A percentile compares a stretch with the other conserved stretches of the same genome.
Conservation (phyloP, 2,113 vertebrate genomes). For the Leptosomus discolor region DNA sequence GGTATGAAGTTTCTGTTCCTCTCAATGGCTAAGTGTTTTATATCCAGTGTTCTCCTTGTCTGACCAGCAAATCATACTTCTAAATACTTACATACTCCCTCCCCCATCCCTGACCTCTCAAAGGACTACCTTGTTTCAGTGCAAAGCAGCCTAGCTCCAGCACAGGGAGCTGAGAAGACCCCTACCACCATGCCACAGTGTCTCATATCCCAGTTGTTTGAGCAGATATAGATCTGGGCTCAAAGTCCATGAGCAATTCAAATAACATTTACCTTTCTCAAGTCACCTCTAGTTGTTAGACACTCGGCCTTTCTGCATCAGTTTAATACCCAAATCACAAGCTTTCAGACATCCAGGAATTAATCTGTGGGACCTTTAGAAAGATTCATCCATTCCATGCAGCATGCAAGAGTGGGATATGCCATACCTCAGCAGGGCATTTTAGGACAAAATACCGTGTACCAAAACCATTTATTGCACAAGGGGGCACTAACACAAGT, state of each 20-base stretch:
- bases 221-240: not conserved
- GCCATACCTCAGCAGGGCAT: not conserved
- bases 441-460: not conserved
- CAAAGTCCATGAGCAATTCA: not conserved
- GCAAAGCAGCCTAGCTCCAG: not conserved
- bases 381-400: not conserved
- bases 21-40: not conserved
- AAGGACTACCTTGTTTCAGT: not conserved
- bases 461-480: not conserved
- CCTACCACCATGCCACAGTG: rapidly evolving
- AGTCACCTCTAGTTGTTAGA: not conserved
- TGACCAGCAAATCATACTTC: not conserved
- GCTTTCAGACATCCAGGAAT: not conserved
- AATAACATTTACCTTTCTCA: not conserved
- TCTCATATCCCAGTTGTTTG: not conserved
- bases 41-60: not conserved
- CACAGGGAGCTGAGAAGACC: not conserved
- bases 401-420: not conserved
- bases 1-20: not conserved
- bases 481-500: not conserved
- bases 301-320: not conserved
- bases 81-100: not conserved
- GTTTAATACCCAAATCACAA: not conserved
- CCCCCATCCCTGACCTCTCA: not conserved
- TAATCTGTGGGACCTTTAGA: not conserved